Evolutionary conservation across 2,888 invertebrate species (phyloP).

Genomic region (Tribolium freemani): DNA sequence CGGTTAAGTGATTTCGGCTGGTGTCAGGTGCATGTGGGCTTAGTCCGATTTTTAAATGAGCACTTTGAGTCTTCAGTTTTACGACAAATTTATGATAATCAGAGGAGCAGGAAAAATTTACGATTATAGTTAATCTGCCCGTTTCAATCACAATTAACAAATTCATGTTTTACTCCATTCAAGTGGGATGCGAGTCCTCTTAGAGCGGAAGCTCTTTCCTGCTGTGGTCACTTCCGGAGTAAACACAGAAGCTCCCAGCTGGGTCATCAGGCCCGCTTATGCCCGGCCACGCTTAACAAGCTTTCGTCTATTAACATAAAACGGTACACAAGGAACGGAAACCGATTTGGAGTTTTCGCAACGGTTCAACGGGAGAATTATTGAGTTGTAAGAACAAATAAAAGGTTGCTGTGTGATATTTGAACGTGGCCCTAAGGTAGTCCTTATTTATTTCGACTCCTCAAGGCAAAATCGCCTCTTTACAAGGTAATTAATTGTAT

Average conservation of each 20-base stretch:
- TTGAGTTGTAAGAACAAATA: slow-evolving; percentile 26
- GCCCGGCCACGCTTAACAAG: slow-evolving; percentile 35
- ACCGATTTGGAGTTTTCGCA: slow-evolving; percentile 1
- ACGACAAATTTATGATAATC: neutral
- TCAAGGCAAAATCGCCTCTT: slow-evolving; percentile 36
- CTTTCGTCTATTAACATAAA: slow-evolving; percentile 29
- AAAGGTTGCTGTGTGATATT: slow-evolving; percentile 37
- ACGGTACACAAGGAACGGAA: slow-evolving; percentile 25
- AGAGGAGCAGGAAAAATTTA: neutral
- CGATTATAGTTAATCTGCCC: neutral
- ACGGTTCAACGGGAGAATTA: slow-evolving; percentile 14
- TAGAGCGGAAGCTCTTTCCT: slow-evolving; percentile 2
- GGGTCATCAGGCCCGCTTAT: slow-evolving; percentile 9
- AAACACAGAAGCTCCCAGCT: slow-evolving; percentile 21
- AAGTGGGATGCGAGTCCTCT: neutral
- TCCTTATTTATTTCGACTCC: slow-evolving; percentile 33
- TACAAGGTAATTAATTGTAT: slow-evolving; percentile 41
- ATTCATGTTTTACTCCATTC: neutral
- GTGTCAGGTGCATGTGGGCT: slow-evolving; percentile 7
- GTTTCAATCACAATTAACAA: neutral
- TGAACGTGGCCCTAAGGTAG: slow-evolving; percentile 32
- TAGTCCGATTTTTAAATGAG: neutral
- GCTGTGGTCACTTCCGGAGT: slow-evolving; percentile 34
- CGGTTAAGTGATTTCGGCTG: slow-evolving; percentile 7
- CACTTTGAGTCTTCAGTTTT: neutral